Evolutionary conservation across 2,888 invertebrate genomes (phyloP), one percentile per base, ranked within the genome.

Genomic region (Phlogophora meticulosa): DNA sequence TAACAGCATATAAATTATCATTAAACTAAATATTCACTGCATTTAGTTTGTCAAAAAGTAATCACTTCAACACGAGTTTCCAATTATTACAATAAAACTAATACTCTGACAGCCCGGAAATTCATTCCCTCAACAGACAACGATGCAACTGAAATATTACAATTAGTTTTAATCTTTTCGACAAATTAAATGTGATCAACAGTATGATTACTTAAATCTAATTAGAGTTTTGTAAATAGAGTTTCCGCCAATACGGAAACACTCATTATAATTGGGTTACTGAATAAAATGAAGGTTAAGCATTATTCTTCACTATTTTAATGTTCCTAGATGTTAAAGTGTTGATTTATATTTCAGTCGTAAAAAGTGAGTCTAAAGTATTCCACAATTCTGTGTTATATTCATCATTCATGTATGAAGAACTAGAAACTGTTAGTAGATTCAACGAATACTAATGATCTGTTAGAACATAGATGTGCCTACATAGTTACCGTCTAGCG

Each of bases 41-140:
- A 22, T 11, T 4, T 28, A 38, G 36, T 57, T 20, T 11, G 4
- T 15, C 0, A 15, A 17, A 15, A 34, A 61, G 17, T 24, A 28
- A 28, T 28, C 2, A 11, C 34, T 62, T 9, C 24, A 24, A 43
- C 11, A 49, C 2, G 10, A 48, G 15, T 20, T 43, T 38, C 38
- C 1, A 28, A 38, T 22, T 7, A 38, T 17, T 45, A 32, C 13
- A 17, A 45, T 32, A 43, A 24, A 36, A 46, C n/a, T n/a, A 42
- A 45, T 20, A 45, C 38, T 64, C 24, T 20, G 38, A 20, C 13
- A 15, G 24, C 45, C 22, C 45, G 67, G 51, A 69, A 74, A 52
- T 69, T 75, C 11, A 45, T 46, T 51, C 20, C 4, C 22, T 10
- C n/a, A 46, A 13, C 51, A 52, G 51, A 67, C 32, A 67, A 66